Percentiles rank a stretch among this genome's conserved stretches.
These are phyloP conservation scores for Saccopteryx bilineata DNA, from an alignment of 2,113 vertebrate species.

Conservation along the genomic window DNA sequence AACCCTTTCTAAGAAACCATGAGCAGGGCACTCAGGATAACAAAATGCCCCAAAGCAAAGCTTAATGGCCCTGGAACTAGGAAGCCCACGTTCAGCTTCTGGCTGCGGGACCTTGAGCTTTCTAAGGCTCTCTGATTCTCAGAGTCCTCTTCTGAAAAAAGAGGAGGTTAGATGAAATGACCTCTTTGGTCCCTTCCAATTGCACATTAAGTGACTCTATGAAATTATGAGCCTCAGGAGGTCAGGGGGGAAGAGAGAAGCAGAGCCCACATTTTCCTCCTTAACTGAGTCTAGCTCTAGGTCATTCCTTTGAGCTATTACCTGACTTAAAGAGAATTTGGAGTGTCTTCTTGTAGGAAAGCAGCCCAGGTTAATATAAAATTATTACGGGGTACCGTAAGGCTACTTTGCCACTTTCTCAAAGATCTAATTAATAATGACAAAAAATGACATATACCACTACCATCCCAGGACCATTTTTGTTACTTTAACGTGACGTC, in stretches of 20 bases:
- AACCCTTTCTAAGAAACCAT: not conserved
- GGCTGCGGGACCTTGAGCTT: not conserved
- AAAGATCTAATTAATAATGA: not conserved
- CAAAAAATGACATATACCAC: not conserved
- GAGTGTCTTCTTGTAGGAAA: not conserved
- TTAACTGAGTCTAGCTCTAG: not conserved
- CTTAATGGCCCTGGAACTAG: not conserved
- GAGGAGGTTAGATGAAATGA: not conserved
- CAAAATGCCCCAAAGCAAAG: not conserved
- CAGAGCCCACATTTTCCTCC: not conserved
- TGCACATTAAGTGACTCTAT: not conserved
- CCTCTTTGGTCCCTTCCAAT: not conserved
- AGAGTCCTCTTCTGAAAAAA: not conserved
- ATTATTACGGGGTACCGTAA: not conserved
- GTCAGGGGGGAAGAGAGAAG: not conserved
- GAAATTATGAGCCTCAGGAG: slow-evolving; percentile 20
- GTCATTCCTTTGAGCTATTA: not conserved
- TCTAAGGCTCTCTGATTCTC: not conserved
- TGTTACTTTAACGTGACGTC: not conserved
- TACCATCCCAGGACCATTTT: not conserved
- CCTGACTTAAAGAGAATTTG: not conserved
- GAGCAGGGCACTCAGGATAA: not conserved
- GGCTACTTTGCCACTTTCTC: not conserved
- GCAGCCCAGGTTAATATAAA: not conserved
- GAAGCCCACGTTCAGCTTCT: not conserved